These are phyloP conservation scores for Petrocephalus schoutedeni DNA, from an alignment of 2,797 vertebrate genomes.

Conservation along the genomic window DNA sequence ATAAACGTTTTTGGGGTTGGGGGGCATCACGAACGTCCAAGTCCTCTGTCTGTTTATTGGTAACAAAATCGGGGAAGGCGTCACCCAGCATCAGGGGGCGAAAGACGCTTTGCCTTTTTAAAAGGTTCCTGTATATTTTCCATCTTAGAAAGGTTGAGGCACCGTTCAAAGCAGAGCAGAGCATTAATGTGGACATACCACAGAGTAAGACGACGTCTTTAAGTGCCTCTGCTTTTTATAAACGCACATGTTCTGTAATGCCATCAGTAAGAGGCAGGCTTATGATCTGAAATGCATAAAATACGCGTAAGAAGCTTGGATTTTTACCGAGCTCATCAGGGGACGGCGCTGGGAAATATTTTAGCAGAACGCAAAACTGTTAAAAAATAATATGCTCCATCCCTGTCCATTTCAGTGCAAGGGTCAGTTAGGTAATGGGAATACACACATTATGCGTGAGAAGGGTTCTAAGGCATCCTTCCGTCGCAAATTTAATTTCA, in stretches of 20 bases:
- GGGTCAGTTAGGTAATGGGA: neutral
- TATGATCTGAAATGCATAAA: too few species aligned
- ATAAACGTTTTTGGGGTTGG: conserved; percentile 16
- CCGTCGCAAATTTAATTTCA: neutral
- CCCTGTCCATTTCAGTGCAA: neutral
- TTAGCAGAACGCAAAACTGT: too few species aligned
- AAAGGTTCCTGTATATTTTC: neutral
- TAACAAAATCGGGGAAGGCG: neutral
- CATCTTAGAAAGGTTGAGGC: neutral
- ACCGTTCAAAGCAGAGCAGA: neutral
- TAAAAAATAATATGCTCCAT: too few species aligned
- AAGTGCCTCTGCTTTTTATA: too few species aligned
- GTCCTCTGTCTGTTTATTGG: conserved; percentile 16
- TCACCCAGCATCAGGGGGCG: neutral
- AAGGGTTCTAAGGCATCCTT: neutral
- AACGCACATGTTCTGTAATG: too few species aligned
- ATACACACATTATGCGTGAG: neutral
- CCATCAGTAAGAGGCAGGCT: too few species aligned
- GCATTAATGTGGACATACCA: neutral
- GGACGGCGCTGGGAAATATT: too few species aligned
- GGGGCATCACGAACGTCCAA: neutral
- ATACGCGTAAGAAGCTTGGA: too few species aligned
- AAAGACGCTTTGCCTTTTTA: neutral
- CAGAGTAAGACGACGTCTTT: neutral
- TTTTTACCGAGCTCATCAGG: too few species aligned